Percentiles rank a stretch among this genome's conserved stretches.
Conservation (phyloP, 2,888 invertebrate species). For the Ophonus ardosiacus region DNA sequence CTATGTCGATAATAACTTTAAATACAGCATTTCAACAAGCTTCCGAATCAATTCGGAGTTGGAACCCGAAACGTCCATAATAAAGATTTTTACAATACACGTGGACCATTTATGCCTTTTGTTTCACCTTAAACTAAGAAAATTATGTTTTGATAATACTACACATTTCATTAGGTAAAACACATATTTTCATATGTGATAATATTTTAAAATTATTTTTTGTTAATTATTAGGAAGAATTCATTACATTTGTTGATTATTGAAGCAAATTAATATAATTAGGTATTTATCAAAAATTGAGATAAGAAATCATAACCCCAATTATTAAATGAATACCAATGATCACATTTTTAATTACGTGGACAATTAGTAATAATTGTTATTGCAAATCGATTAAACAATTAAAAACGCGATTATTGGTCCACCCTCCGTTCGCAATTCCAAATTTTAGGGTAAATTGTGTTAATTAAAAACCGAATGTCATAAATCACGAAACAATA, state of each 20-base stretch:
- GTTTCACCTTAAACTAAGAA: too few relatives aligned
- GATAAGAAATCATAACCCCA: constrained; percentile 28
- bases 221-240: background rate
- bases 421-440: background rate
- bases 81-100: too few relatives aligned
- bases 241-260: constrained; percentile 30
- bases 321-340: constrained; percentile 11
- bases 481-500: constrained; percentile 21
- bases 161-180: too few relatives aligned
- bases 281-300: constrained; percentile 21
- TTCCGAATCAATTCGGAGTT: too few relatives aligned
- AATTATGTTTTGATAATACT: too few relatives aligned
- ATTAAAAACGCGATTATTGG: constrained; percentile 17
- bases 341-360: constrained; percentile 8
- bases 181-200: too few relatives aligned
- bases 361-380: constrained; percentile 23
- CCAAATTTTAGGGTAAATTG: constrained; percentile 17
- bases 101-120: too few relatives aligned
- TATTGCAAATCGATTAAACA: constrained; percentile 25
- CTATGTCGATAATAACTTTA: too few relatives aligned
- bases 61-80: too few relatives aligned
- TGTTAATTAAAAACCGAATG: constrained; percentile 20
- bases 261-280: background rate
- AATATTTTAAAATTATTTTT: too few relatives aligned
- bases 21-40: too few relatives aligned